Evolutionary conservation across 2,888 invertebrate species (phyloP).

Genomic region (Pristionchus japonicus): DNA sequence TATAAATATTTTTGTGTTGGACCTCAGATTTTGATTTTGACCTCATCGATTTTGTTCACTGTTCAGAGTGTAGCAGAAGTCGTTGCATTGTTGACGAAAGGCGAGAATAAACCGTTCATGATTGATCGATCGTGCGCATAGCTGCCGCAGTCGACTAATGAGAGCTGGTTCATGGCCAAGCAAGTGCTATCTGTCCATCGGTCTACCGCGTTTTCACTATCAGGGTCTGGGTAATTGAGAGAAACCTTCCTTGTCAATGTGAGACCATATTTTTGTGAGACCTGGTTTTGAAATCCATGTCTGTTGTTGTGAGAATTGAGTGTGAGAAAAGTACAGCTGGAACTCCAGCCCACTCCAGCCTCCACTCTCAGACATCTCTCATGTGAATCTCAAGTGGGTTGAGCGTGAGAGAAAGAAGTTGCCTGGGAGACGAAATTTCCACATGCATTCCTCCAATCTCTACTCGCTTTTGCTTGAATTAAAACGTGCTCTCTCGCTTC

Average conservation of each 20-base stretch:
- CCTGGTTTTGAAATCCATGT: too few relatives aligned
- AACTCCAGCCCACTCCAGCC: not conserved
- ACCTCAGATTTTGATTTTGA: not conserved
- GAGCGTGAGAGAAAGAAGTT: not conserved
- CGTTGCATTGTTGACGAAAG: not conserved
- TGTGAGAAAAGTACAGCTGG: not conserved
- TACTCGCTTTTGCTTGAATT: not conserved
- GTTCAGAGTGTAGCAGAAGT: not conserved
- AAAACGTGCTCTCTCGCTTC: not conserved
- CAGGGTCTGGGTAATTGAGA: too few relatives aligned
- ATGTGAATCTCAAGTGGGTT: not conserved
- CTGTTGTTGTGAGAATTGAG: not conserved
- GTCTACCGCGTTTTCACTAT: not conserved
- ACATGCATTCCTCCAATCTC: not conserved
- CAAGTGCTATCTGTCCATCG: slow-evolving; percentile 17
- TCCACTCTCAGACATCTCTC: not conserved
- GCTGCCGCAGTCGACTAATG: not conserved
- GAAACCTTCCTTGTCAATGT: too few relatives aligned
- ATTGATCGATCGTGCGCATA: slow-evolving; percentile 16
- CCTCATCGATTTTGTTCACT: not conserved
- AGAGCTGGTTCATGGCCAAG: slow-evolving; percentile 11
- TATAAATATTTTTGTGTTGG: not conserved
- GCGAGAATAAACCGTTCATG: not conserved
- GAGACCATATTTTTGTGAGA: too few relatives aligned
- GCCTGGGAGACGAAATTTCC: not conserved